Evolutionary conservation across 2,797 vertebrate species (phyloP).

Genomic region (Phalanger gymnotis): DNA sequence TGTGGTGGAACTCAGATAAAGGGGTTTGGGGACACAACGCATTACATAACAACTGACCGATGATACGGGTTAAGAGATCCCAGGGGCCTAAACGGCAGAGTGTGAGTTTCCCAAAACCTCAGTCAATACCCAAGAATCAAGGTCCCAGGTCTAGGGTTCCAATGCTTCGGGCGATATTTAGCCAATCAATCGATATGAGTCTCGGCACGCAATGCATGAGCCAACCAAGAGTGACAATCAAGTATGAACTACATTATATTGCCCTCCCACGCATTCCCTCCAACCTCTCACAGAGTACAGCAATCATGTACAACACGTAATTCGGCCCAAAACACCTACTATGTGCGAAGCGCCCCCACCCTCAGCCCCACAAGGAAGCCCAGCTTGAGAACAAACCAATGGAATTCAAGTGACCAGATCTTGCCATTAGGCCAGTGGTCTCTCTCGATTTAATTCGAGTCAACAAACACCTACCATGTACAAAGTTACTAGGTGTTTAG

Average conservation of each 20-base stretch:
- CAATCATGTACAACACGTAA: conserved; percentile 14
- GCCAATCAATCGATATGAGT: not conserved
- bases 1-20: not conserved
- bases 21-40: not conserved
- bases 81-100: not conserved
- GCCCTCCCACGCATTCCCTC: not conserved
- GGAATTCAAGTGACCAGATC: not conserved
- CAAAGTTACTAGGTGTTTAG: not conserved
- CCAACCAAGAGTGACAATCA: conserved; percentile 35
- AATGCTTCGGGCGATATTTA: conserved; percentile 47
- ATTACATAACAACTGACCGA: not conserved
- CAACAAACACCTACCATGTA: not conserved
- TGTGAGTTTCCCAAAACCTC: not conserved
- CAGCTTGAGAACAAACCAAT: not conserved
- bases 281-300: not conserved
- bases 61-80: not conserved
- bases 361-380: conserved; percentile 33
- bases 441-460: not conserved
- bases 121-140: not conserved
- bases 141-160: not conserved
- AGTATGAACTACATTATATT: not conserved
- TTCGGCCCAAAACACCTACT: not conserved
- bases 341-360: not conserved
- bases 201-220: conserved; percentile 53
- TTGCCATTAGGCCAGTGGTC: not conserved